Evolutionary conservation across 2,888 invertebrate genomes (phyloP), one percentile per base, ranked within the genome.

Genomic region (Oligia fasciuncula): DNA sequence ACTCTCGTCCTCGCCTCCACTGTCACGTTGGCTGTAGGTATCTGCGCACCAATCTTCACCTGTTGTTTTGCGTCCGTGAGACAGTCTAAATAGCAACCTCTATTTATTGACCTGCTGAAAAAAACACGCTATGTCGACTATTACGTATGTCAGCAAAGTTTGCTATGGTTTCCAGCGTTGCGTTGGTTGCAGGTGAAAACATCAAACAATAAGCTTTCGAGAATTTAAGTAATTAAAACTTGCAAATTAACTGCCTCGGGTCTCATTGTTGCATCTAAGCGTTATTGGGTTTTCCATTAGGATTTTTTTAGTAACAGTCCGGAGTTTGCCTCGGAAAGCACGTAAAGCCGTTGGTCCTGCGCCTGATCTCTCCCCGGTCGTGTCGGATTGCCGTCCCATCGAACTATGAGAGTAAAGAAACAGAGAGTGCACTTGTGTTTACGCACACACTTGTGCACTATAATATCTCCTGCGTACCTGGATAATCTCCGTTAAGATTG

Each of bases 21-120:
- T 51, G 13, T 57, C 69, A 69, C 43, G 69, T 75, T 43, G 29
- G 46, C 43, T 43, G 40, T 69, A 49, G 68, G 19, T 57, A 11
- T 57, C 43, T 35, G 8, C 62, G 13, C 49, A 43, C n/a, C 13
- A 43, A n/a, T 54, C 29, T 11, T 63, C 76, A 76, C 77, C 76
- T 46, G 54, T 54, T 76, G 76, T 35, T 76, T 54, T 65, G n/a
- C 29, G 51, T 65, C 43, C 43, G 23, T 54, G 54, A 54, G 76
- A 63, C 76, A 43, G 54, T 65, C 17, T 77, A 77, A 76, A 77
- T 77, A 77, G 76, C 51, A 54, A 43, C 60, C n/a, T 51, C 51
- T 29, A 29, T 51, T 51, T 57, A 57, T 57, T 73, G 17, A 43
- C 11, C 57, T 46, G 29, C 11, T 46, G 23, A 73, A 57, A 17